A percentile compares a stretch with the other conserved stretches of the same genome.
phyloP scores from a whole-genome alignment of 2,888 invertebrate genomes.

The Ophion ventricosus region DNA sequence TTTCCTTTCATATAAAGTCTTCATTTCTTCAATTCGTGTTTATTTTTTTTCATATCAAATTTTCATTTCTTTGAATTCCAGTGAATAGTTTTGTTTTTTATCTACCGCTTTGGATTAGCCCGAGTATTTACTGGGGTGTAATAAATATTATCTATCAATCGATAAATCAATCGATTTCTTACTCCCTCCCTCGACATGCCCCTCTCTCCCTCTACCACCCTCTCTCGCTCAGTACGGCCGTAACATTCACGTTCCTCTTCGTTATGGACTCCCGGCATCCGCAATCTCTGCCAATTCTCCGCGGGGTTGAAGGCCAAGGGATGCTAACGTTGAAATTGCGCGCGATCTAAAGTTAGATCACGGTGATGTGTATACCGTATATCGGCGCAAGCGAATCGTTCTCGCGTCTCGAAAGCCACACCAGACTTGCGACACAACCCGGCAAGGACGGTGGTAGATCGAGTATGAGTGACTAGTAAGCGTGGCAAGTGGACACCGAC shows the following conservation, averaged over 20 bases:
- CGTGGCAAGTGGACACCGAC: neutral
- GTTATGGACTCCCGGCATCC: conserved; percentile 2
- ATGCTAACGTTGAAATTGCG: conserved; percentile 55
- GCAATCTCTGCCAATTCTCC: conserved; percentile 41
- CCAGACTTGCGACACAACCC: conserved; percentile 49
- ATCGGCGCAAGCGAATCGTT: conserved; percentile 38
- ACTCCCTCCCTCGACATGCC: neutral
- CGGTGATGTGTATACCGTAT: neutral
- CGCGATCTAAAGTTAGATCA: conserved; percentile 57
- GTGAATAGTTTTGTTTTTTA: too few species aligned
- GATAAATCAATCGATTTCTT: neutral
- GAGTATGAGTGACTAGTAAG: neutral
- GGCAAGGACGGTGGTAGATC: conserved; percentile 45
- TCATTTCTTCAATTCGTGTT: too few species aligned
- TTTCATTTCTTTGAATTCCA: too few species aligned
- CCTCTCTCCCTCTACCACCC: neutral
- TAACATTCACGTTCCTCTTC: neutral
- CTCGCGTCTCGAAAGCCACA: conserved; percentile 20
- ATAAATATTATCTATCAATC: neutral
- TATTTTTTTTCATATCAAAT: too few species aligned
- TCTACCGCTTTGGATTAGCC: neutral
- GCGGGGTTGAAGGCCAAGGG: conserved; percentile 38
- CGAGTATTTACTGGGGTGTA: neutral
- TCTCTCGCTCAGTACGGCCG: neutral
- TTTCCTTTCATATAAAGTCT: too few species aligned